A percentile compares a stretch with the other conserved stretches of the same genome.
These are phyloP conservation scores for Psylliodes chrysocephalus DNA, from an alignment of 2,888 invertebrate genomes.

Conservation along the genomic window DNA sequence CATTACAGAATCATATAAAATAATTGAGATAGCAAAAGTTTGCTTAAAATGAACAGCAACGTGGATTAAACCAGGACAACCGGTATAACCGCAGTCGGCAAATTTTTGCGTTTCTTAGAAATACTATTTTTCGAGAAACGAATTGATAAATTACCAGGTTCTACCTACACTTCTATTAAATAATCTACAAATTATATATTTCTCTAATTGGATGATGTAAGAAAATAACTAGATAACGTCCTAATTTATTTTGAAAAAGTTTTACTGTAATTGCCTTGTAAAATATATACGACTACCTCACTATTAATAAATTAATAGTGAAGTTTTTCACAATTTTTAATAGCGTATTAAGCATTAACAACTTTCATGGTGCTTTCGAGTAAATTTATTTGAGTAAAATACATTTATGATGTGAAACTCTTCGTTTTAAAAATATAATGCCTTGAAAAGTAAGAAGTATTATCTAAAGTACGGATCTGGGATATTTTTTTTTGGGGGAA, in stretches of 20 bases:
- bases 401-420: too few species aligned
- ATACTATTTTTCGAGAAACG: not conserved
- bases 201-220: conserved; percentile 12
- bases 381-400: too few species aligned
- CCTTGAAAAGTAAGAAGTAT: too few species aligned
- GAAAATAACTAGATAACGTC: conserved; percentile 5
- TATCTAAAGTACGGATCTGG: too few species aligned
- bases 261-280: conserved; percentile 5
- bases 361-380: too few species aligned
- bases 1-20: too few species aligned
- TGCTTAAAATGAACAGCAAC: too few species aligned
- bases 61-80: too few species aligned
- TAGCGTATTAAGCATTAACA: not conserved
- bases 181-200: conserved; percentile 4
- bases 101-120: not conserved
- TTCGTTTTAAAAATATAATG: too few species aligned
- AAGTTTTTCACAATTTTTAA: not conserved
- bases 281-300: not conserved
- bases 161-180: conserved; percentile 8
- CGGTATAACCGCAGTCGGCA: not conserved
- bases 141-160: not conserved
- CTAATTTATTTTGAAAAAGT: conserved; percentile 1
- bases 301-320: not conserved
- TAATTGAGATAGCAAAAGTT: too few species aligned
- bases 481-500: too few species aligned